Conservation (phyloP, 2,113 vertebrate species). For the Microtus ochrogaster region DNA sequence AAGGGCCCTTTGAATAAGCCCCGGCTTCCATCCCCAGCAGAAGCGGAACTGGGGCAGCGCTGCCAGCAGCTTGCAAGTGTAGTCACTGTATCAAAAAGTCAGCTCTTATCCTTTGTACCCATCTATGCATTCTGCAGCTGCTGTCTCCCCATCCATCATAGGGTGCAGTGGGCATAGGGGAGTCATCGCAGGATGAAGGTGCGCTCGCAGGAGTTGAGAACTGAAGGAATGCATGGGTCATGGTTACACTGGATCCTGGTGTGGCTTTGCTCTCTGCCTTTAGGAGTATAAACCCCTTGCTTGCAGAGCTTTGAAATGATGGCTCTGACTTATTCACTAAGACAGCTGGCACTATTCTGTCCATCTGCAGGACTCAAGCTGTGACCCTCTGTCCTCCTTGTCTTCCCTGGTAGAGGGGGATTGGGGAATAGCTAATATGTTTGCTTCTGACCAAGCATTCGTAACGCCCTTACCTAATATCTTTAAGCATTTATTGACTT, state of each 20-base stretch:
- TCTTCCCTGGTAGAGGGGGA: not conserved
- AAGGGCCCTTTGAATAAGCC: conserved; percentile 12
- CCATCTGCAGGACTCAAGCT: conserved; percentile 90
- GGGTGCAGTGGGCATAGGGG: conserved; percentile 42
- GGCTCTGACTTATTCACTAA: conserved; percentile 82
- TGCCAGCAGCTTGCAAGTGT: conserved; percentile 75
- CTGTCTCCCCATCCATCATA: conserved; percentile 78
- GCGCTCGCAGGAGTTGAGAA: conserved; percentile 68
- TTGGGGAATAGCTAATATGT: not conserved
- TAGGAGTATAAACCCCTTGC: conserved; percentile 69
- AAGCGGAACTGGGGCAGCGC: conserved; percentile 41
- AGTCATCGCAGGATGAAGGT: conserved; percentile 49
- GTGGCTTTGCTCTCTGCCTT: conserved; percentile 61
- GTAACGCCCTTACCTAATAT: conserved; percentile 63
- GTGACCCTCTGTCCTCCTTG: conserved; percentile 40
- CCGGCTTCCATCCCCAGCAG: conserved; percentile 65
- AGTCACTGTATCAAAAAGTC: conserved; percentile 75
- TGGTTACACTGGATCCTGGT: conserved; percentile 48
- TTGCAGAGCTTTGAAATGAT: conserved; percentile 34
- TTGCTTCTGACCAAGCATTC: conserved; percentile 70
- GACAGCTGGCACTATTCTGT: conserved; percentile 88
- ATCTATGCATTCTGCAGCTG: conserved; percentile 81
- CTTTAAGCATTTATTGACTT: conserved; percentile 60
- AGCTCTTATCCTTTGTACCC: conserved; percentile 78
- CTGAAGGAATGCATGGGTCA: conserved; percentile 85